Evolutionary conservation across 1,140 invertebrate genomes (phyloP).

Genomic region (Drosophila suzukii): DNA sequence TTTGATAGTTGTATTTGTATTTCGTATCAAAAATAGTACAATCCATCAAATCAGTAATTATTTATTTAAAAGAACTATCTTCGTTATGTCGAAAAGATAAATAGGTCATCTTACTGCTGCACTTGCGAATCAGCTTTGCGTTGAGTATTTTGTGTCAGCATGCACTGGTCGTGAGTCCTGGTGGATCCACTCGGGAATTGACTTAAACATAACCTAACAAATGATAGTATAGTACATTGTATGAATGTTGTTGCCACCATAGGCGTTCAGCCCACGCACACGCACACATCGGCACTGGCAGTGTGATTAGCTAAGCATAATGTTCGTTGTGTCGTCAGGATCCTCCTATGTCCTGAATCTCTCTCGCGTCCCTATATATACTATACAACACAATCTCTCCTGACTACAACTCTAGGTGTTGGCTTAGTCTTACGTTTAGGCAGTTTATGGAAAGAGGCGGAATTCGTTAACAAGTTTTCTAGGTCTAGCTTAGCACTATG

Average conservation of each 20-base stretch:
- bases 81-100: conserved; percentile 43
- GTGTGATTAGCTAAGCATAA: conserved; percentile 83
- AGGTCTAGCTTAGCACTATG: conserved; percentile 58
- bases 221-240: conserved; percentile 66
- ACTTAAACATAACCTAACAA: conserved; percentile 70
- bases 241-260: conserved; percentile 53
- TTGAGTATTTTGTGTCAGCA: conserved; percentile 78
- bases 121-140: conserved; percentile 56
- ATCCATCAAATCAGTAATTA: conserved; percentile 16
- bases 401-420: conserved; percentile 65
- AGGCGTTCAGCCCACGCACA: conserved; percentile 20
- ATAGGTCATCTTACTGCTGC: conserved; percentile 52
- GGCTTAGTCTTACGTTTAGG: conserved; percentile 42
- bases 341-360: conserved; percentile 44
- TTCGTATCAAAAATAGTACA: conserved; percentile 39
- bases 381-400: conserved; percentile 52
- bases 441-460: conserved; percentile 51
- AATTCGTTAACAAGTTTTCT: conserved; percentile 53
- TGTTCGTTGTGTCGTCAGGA: conserved; percentile 77
- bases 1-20: conserved; percentile 35
- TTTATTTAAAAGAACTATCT: conserved; percentile 46
- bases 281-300: conserved; percentile 67
- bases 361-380: conserved; percentile 34
- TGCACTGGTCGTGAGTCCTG: conserved; percentile 74
- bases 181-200: conserved; percentile 45